These are phyloP conservation scores for Labrus mixtus DNA, from an alignment of 2,113 vertebrate genomes.

Conservation along the genomic window DNA sequence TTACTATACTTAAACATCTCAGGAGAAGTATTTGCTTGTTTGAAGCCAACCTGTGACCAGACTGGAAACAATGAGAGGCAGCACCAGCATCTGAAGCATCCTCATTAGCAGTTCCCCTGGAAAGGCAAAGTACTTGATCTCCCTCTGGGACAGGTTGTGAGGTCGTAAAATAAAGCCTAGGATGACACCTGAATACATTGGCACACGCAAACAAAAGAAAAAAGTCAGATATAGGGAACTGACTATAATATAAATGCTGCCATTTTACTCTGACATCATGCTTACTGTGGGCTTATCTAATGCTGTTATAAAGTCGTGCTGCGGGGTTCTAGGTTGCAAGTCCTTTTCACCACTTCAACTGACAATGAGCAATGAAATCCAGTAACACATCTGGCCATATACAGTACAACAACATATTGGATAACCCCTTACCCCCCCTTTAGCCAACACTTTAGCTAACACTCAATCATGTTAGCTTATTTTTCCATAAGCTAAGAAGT, in stretches of 20 bases:
- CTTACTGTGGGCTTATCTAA: too few relatives aligned
- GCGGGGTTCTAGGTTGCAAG: too few relatives aligned
- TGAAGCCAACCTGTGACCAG: constrained; percentile 90
- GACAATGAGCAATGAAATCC: too few relatives aligned
- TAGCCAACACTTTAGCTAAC: too few relatives aligned
- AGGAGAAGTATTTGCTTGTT: background rate
- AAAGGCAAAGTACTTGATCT: constrained; percentile 97
- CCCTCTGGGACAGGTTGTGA: constrained; percentile 88
- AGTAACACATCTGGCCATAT: too few relatives aligned
- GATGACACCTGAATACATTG: constrained; percentile 85
- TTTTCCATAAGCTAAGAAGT: too few relatives aligned
- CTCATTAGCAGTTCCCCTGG: constrained; percentile 98
- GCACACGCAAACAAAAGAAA: background rate
- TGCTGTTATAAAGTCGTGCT: too few relatives aligned
- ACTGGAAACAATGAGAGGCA: constrained; percentile 96
- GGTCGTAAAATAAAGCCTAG: constrained; percentile 91
- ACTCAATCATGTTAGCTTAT: too few relatives aligned
- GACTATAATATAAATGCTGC: background rate
- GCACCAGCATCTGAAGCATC: constrained; percentile 96
- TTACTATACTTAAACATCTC: background rate
- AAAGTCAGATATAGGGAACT: background rate
- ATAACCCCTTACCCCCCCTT: too few relatives aligned
- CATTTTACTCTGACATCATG: background rate
- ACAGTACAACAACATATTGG: too few relatives aligned
- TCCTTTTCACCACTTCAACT: too few relatives aligned